Conservation (phyloP, 2,888 invertebrate species). For the Aricia artaxerxes region DNA sequence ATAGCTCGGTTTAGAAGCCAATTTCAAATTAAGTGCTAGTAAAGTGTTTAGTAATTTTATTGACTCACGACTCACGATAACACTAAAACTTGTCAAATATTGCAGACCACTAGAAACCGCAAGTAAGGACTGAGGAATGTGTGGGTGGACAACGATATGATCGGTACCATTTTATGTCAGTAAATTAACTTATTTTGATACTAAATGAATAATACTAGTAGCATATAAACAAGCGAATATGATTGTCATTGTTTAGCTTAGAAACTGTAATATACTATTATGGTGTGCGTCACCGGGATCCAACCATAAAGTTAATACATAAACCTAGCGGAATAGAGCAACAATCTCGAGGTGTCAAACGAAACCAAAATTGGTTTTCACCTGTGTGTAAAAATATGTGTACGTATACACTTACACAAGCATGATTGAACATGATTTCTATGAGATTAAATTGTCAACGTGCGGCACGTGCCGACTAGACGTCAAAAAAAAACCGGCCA, state of each 20-base stretch:
- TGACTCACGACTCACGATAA: not conserved
- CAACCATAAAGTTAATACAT: too few relatives aligned
- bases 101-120: not conserved
- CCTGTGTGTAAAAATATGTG: too few relatives aligned
- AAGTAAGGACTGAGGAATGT: not conserved
- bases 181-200: not conserved
- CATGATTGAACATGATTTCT: too few relatives aligned
- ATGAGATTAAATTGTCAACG: too few relatives aligned
- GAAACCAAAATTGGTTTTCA: too few relatives aligned
- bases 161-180: not conserved
- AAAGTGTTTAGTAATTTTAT: not conserved
- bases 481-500: too few relatives aligned
- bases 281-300: not conserved
- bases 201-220: not conserved
- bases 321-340: too few relatives aligned
- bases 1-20: not conserved
- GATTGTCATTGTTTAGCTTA: not conserved
- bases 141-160: too few relatives aligned
- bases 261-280: not conserved
- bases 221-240: not conserved
- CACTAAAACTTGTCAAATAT: not conserved
- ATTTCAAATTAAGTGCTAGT: conserved; percentile 6
- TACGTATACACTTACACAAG: too few relatives aligned
- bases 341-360: too few relatives aligned
- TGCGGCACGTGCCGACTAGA: too few relatives aligned